Evolutionary conservation across 2,797 vertebrate genomes (phyloP).

Genomic region (Sternarchorhynchus goeldii): DNA sequence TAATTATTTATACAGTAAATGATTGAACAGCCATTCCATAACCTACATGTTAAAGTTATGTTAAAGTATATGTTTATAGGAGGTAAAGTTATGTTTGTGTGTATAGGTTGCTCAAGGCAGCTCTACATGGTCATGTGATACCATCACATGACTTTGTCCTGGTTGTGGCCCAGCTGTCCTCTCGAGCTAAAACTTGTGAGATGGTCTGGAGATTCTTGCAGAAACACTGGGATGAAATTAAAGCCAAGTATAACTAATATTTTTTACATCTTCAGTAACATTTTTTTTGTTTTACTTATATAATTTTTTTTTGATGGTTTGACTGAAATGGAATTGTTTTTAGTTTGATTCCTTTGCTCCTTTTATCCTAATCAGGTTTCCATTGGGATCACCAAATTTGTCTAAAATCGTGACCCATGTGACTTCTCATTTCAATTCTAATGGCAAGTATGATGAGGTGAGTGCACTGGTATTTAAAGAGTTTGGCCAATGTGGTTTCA

Average conservation of each 20-base stretch:
- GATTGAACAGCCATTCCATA: background rate
- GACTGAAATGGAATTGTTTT: background rate
- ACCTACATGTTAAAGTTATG: background rate
- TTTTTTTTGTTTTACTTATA: background rate
- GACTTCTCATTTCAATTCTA: slow-evolving; percentile 35
- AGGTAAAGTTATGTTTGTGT: background rate
- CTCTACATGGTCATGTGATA: slow-evolving; percentile 26
- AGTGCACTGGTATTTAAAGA: background rate
- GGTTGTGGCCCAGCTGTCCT: slow-evolving; percentile 29
- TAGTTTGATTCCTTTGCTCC: background rate
- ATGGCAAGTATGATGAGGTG: slow-evolving; percentile 44
- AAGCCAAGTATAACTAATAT: background rate
- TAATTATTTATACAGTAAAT: too few species aligned
- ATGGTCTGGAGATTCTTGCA: slow-evolving; percentile 38
- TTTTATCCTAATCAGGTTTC: slow-evolving; percentile 28
- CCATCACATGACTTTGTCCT: slow-evolving; percentile 32
- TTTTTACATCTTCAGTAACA: background rate
- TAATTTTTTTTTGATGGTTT: background rate
- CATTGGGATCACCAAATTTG: slow-evolving; percentile 41
- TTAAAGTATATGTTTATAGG: background rate
- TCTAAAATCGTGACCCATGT: slow-evolving; percentile 27
- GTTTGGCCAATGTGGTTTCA: too few species aligned
- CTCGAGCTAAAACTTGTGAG: background rate
- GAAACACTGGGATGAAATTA: slow-evolving; percentile 35
- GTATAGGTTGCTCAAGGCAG: slow-evolving; percentile 35